Percentiles rank a stretch among this genome's conserved stretches.
phyloP scores from a whole-genome alignment of 2,113 vertebrate species.

The Eretmochelys imbricata region DNA sequence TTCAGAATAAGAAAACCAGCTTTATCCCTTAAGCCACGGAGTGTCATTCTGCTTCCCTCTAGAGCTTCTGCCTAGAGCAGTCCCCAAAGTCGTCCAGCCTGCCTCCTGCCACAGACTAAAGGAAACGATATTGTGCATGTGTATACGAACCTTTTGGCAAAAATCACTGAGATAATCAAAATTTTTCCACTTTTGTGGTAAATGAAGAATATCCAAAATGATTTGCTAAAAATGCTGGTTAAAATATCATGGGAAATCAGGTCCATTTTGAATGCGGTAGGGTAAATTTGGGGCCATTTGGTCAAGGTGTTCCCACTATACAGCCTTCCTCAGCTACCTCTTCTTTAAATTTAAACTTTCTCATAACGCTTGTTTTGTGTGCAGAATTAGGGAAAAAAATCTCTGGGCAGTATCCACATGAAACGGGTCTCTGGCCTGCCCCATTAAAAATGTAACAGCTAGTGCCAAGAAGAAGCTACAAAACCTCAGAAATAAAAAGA shows the following conservation, averaged over 20 bases:
- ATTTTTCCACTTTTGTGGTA: neutral
- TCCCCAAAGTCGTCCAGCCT: neutral
- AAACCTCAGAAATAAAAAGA: fast-evolving
- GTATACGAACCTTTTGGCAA: neutral
- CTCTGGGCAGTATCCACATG: neutral
- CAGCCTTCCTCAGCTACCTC: fast-evolving
- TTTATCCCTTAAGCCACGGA: neutral
- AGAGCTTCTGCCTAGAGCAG: neutral
- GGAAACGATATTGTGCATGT: neutral
- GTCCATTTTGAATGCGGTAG: neutral
- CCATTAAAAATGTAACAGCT: neutral
- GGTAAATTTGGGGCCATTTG: neutral
- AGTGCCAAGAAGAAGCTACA: fast-evolving
- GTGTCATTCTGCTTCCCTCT: neutral
- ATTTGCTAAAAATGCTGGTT: neutral
- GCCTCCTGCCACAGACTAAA: neutral
- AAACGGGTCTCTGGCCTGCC: fast-evolving
- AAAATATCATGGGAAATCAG: neutral
- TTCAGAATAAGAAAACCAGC: too few species aligned
- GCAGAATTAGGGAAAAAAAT: fast-evolving
- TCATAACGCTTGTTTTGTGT: neutral
- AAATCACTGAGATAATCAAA: neutral
- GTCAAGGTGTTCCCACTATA: neutral
- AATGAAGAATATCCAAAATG: neutral
- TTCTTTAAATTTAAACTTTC: neutral